A percentile compares a stretch with the other conserved stretches of the same genome.
Conservation (phyloP, 2,113 vertebrate species). For the Cyphomyrus discorhynchus region DNA sequence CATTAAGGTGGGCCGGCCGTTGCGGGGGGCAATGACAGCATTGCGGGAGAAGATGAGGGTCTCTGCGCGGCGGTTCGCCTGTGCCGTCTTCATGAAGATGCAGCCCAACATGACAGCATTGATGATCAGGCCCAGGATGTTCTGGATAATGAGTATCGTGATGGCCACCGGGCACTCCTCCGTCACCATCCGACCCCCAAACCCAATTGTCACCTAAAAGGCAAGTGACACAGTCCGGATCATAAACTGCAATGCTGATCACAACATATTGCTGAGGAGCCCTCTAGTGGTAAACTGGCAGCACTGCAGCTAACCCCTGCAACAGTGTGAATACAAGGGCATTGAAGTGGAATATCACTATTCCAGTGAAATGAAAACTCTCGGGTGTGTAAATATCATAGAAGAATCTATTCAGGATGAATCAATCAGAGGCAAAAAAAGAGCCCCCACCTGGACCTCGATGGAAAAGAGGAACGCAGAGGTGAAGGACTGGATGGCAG, state of each 20-base stretch:
- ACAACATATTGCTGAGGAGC: not conserved
- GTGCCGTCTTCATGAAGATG: conserved; percentile 78
- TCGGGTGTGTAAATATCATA: not conserved
- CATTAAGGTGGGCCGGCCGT: conserved; percentile 67
- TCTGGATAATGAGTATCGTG: conserved; percentile 69
- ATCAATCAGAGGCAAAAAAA: not conserved
- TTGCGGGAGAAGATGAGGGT: conserved; percentile 73
- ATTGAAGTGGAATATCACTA: not conserved
- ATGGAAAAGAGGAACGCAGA: conserved; percentile 76
- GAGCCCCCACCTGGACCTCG: conserved; percentile 64
- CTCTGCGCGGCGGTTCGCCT: conserved; percentile 72
- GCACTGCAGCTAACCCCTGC: not conserved
- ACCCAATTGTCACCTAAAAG: conserved; percentile 70
- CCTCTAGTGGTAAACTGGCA: not conserved
- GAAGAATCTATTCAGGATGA: not conserved
- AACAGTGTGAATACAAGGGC: not conserved
- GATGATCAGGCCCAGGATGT: conserved; percentile 71
- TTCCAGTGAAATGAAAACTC: not conserved
- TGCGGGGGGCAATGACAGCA: conserved; percentile 64
- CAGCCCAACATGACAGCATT: conserved; percentile 76
- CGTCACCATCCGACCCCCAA: conserved; percentile 72
- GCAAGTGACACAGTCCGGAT: not conserved
- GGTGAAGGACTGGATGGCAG: conserved; percentile 71
- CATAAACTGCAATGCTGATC: not conserved
- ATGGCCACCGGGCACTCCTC: conserved; percentile 73